Base-by-base conservation (phyloP, 2,888 invertebrate genomes). In the Sphaerophoria taeniata region DNA sequence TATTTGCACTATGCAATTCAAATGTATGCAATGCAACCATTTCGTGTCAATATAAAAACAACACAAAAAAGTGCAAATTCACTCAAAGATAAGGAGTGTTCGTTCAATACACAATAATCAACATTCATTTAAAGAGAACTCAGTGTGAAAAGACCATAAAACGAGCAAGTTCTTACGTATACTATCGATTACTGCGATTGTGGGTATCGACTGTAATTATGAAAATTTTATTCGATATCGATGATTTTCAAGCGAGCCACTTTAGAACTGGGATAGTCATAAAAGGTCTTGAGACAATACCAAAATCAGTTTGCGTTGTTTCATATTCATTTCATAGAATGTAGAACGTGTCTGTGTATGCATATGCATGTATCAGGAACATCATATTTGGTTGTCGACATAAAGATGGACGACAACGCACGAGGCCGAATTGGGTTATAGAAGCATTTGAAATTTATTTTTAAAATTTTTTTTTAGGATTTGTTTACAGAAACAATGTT, bases 381-480 rank as follows among this genome's bases (percentile, higher is more conserved):
- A 58, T 36, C 56, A 58, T 58, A 58, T 58, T 58, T 16, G 36
- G 36, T 36, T 14, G 36, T 16, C 36, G 56, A 58, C 36, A 56
- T 34, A 11, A 16, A 36, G 36, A 58, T 14, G 34, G 36, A 58
- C 36, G 36, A 0, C 24, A 24, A 24, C 24, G 24, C 24, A 24
- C 24, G 24, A 24, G 24, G 9, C 56, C 11, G 14, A 58, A 58
- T 34, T 58, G 36, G 56, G 56, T 58, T 36, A 58, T 36, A 36
- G 56, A 9, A 58, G 34, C 56, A 56, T 56, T 56, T 56, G 16
- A 58, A 58, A 36, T 58, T 36, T 56, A 14, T 56, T 14, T 56
- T 14, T 34, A 56, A 14, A 12, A 0, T 1, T 7, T 24, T 24
- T 24, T 24, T 24, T 24, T 24, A 24, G 24, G 24, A 24, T 24